phyloP scores from a whole-genome alignment of 2,888 invertebrate species.

The Listrodromus nycthemerus region DNA sequence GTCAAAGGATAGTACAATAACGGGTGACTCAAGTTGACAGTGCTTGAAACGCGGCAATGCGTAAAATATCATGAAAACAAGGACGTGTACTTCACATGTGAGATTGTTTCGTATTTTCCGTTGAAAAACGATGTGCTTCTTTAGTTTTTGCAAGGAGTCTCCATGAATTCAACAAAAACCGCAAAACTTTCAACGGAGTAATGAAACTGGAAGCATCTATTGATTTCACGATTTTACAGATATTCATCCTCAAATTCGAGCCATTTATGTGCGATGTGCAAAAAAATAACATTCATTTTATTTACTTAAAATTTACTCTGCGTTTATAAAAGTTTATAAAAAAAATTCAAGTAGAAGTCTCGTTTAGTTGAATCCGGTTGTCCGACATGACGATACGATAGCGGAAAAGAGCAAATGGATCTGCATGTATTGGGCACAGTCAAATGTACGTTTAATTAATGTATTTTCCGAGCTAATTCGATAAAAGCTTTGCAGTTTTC shows the following conservation, averaged over 20 bases:
- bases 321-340: no score
- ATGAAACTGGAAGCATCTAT: background rate
- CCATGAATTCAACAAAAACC: background rate
- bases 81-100: background rate
- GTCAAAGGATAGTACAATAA: slow-evolving; percentile 39
- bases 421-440: background rate
- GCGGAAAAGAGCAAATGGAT: slow-evolving; percentile 25
- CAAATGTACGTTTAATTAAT: background rate
- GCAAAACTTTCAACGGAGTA: background rate
- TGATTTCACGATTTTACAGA: background rate
- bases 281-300: background rate
- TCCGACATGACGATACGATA: background rate
- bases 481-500: background rate
- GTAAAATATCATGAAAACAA: background rate
- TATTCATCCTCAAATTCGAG: background rate
- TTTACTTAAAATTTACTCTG: background rate
- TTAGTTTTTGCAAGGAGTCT: background rate
- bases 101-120: background rate
- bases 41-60: slow-evolving; percentile 1
- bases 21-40: background rate
- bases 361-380: background rate
- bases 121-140: background rate
- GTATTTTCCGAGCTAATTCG: background rate
- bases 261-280: background rate
- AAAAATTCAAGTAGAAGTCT: background rate